phyloP scores from a whole-genome alignment of 1,140 invertebrate species.

The Drosophila paulistorum region DNA sequence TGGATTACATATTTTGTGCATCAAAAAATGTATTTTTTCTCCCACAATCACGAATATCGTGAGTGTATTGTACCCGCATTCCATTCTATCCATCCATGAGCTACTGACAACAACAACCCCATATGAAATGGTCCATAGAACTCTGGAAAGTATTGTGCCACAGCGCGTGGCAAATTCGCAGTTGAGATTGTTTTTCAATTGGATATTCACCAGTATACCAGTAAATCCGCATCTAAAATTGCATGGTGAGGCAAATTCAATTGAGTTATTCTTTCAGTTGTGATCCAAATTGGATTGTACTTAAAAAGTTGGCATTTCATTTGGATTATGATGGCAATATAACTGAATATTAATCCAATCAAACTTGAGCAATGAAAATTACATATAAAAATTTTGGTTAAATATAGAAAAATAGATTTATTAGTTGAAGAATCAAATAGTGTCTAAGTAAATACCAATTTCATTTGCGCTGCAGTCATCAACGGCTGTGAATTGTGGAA shows the following conservation, averaged over 20 bases:
- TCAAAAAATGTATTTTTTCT: slow-evolving; percentile 40
- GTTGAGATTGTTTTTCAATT: slow-evolving; percentile 9
- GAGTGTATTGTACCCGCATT: slow-evolving; percentile 38
- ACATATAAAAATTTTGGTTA: too few species aligned
- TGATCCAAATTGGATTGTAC: too few species aligned
- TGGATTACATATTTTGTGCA: slow-evolving; percentile 56
- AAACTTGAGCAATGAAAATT: too few species aligned
- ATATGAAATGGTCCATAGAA: neutral
- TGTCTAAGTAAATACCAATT: too few species aligned
- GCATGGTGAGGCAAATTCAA: neutral
- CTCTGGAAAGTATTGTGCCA: slow-evolving; percentile 22
- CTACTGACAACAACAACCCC: slow-evolving; percentile 11
- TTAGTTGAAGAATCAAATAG: too few species aligned
- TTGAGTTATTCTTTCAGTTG: neutral
- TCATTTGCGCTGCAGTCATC: too few species aligned
- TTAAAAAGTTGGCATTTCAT: too few species aligned
- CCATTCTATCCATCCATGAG: slow-evolving; percentile 6
- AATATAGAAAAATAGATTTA: too few species aligned
- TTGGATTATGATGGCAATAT: too few species aligned
- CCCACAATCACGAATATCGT: slow-evolving; percentile 44
- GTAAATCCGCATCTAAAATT: neutral
- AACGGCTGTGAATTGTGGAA: too few species aligned
- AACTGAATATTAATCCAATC: too few species aligned
- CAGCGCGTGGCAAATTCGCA: slow-evolving; percentile 52
- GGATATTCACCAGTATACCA: neutral